Conservation (phyloP, 2,888 invertebrate species). For the Lydus trimaculatus region DNA sequence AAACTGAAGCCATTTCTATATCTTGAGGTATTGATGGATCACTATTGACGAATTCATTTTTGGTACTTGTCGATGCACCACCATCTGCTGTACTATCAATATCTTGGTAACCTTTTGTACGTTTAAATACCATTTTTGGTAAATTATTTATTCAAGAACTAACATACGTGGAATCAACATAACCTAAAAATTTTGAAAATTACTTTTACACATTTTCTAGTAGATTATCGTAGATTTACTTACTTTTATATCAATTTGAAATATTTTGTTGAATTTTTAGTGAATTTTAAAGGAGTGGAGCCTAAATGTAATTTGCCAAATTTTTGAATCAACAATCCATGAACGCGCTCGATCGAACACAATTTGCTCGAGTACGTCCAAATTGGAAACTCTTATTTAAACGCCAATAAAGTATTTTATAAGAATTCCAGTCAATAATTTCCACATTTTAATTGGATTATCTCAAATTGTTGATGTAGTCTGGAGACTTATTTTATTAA, state of each 20-base stretch:
- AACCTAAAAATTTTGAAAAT: constrained; percentile 8
- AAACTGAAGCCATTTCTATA: constrained; percentile 81
- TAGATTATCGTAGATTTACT: background rate
- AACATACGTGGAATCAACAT: constrained; percentile 8
- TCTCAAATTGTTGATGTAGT: too few relatives aligned
- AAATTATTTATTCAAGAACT: background rate
- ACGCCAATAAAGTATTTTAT: too few relatives aligned
- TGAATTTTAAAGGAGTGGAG: background rate
- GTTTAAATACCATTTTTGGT: constrained; percentile 60
- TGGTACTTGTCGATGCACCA: constrained; percentile 49
- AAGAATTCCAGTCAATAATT: too few relatives aligned
- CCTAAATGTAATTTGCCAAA: too few relatives aligned
- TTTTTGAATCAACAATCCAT: too few relatives aligned
- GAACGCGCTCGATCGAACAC: too few relatives aligned
- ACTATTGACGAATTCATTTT: constrained; percentile 63
- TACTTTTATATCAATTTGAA: background rate
- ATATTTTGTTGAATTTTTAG: background rate
- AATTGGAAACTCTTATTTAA: too few relatives aligned
- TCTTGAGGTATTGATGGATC: constrained; percentile 63
- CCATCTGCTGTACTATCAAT: constrained; percentile 63
- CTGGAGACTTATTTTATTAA: too few relatives aligned
- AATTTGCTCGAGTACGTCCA: too few relatives aligned
- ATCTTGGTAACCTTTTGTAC: constrained; percentile 69
- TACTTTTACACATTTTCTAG: background rate
- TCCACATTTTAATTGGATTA: too few relatives aligned